Conservation (phyloP, 2,888 invertebrate species). For the Lypha dubia region DNA sequence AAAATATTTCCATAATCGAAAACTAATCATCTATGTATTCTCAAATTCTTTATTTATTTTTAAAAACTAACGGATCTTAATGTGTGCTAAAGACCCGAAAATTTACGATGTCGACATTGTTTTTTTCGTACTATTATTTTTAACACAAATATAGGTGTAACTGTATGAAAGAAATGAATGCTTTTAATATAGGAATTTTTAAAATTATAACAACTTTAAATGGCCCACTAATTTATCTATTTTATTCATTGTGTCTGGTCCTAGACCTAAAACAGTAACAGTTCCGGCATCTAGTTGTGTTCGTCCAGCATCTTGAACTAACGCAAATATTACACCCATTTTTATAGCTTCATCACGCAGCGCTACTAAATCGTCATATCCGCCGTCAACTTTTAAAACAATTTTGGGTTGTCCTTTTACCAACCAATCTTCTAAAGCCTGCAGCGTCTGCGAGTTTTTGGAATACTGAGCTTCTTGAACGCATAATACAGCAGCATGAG, state of each 20-base stretch:
- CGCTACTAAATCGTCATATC: slow-evolving; percentile 82
- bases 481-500: slow-evolving; percentile 90
- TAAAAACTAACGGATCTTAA: too few relatives aligned
- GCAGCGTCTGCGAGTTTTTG: slow-evolving; percentile 65
- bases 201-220: slow-evolving; percentile 85
- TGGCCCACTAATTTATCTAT: slow-evolving; percentile 87
- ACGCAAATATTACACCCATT: slow-evolving; percentile 84
- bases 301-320: slow-evolving; percentile 89
- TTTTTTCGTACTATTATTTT: too few relatives aligned
- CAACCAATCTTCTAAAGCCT: slow-evolving; percentile 86
- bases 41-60: too few relatives aligned
- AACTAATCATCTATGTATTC: too few relatives aligned
- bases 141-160: too few relatives aligned
- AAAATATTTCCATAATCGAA: too few relatives aligned
- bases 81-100: too few relatives aligned
- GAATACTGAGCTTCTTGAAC: slow-evolving; percentile 84
- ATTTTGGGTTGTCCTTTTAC: slow-evolving; percentile 89
- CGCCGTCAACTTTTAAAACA: slow-evolving; percentile 86
- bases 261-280: slow-evolving; percentile 89
- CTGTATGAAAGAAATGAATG: too few relatives aligned
- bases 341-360: slow-evolving; percentile 84
- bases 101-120: too few relatives aligned
- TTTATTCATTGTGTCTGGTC: slow-evolving; percentile 86
- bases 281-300: slow-evolving; percentile 89
- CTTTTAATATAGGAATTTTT: not conserved